Evolutionary conservation across 2,113 vertebrate genomes (phyloP).

Genomic region (Pelvicachromis taeniatus): DNA sequence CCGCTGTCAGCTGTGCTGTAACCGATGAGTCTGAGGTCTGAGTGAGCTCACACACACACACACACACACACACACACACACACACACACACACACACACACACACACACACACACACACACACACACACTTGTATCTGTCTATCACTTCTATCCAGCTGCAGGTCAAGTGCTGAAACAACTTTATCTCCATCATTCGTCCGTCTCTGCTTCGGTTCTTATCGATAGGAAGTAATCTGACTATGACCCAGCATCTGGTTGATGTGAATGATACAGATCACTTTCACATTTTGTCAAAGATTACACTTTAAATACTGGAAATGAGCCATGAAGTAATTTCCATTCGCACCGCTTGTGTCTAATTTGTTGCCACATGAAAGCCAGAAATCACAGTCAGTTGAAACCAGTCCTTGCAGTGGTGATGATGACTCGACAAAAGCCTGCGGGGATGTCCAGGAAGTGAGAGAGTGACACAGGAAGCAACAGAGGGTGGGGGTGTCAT

Average conservation of each 20-base stretch:
- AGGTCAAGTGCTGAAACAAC: slow-evolving; percentile 28
- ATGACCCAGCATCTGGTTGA: not conserved
- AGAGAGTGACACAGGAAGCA: slow-evolving; percentile 2
- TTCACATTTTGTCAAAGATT: not conserved
- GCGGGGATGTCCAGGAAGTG: slow-evolving; percentile 7
- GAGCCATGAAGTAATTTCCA: not conserved
- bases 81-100: too few species aligned
- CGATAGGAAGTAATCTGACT: not conserved
- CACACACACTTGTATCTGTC: not conserved
- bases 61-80: too few species aligned
- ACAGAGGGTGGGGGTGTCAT: not conserved
- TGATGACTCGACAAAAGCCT: slow-evolving; percentile 29
- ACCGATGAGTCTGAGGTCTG: too few species aligned
- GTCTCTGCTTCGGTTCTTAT: not conserved
- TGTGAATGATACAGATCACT: not conserved
- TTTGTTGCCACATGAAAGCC: not conserved
- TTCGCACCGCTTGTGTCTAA: not conserved
- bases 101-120: too few species aligned
- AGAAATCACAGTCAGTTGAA: slow-evolving; percentile 3
- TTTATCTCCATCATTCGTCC: not conserved
- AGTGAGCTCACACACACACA: too few species aligned
- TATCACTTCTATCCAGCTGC: not conserved
- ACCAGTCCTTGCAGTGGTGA: not conserved
- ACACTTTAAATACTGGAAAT: not conserved
- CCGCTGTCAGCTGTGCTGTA: too few species aligned